These are phyloP conservation scores for Sminthopsis crassicaudata DNA, from an alignment of 2,113 vertebrate genomes.

Conservation along the genomic window DNA sequence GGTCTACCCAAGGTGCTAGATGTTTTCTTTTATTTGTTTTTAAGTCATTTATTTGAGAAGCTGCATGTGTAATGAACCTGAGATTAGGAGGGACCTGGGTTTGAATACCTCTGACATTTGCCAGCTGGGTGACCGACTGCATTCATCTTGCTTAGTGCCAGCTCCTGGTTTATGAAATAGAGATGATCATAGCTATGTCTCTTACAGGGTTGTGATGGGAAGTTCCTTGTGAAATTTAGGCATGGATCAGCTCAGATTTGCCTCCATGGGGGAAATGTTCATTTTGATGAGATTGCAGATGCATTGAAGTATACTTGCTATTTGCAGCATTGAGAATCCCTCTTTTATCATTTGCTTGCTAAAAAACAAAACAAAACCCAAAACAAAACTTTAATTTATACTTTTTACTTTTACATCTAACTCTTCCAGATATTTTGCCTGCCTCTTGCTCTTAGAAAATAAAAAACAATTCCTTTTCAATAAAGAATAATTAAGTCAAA, in stretches of 20 bases:
- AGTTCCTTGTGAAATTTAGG: background rate
- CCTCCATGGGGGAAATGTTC: background rate
- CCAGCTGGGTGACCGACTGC: background rate
- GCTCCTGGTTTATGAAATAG: background rate
- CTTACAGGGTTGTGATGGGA: background rate
- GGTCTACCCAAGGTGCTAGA: background rate
- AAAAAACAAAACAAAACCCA: background rate
- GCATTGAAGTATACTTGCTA: background rate
- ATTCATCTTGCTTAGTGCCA: background rate
- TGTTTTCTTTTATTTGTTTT: background rate
- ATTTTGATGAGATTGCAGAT: background rate
- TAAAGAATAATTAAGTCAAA: background rate
- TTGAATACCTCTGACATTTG: background rate
- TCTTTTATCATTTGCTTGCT: background rate
- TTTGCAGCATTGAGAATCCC: background rate
- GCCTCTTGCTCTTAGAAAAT: background rate
- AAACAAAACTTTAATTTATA: background rate
- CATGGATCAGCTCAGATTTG: background rate
- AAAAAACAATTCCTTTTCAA: background rate
- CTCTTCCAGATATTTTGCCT: background rate
- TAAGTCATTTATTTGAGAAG: background rate
- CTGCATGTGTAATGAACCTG: background rate
- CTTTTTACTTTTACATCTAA: background rate
- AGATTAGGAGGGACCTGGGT: background rate
- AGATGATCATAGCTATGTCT: background rate